Evolutionary conservation across 2,113 vertebrate genomes (phyloP), one percentile per base, ranked within the genome.

Genomic region (Corapipo altera): DNA sequence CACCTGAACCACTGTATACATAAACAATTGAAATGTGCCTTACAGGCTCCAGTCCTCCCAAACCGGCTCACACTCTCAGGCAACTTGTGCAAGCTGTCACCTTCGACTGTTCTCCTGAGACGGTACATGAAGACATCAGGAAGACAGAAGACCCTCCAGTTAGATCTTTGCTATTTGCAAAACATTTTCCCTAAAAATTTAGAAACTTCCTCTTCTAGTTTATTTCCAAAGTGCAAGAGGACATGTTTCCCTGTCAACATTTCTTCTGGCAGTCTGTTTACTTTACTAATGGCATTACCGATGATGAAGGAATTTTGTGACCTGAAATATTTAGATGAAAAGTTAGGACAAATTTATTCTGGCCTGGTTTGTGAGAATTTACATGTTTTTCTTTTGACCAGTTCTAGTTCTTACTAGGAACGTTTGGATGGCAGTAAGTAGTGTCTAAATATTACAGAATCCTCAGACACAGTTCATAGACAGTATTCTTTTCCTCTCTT

Each of bases 101-200:
- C 22, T 85, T 69, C 1, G 0, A 9, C 30, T 39, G 7, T 49
- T 41, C 35, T 69, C 44, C 37, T 57, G 41, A 79, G 33, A 37
- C 0, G 3, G 8, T 3, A n/a, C 5, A 51, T 12, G 51, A 26
- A 58, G 41, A 14, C 15, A 51, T 16, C 6, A 62, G n/a, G 26
- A 82, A 27, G 8, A 18, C 18, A 59, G 51, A 12, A 54, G 28
- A 61, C 44, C 24, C 14, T 73, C 15, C n/a, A 46, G 37, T 7
- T 73, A 19, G 64, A 16, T 65, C 27, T 69, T 73, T 41, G 30
- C 16, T 9, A 12, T 70, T 80, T 76, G 32, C 15, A 62, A 73
- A 89, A 61, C 14, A 14, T 35, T 52, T 55, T 12, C 22, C 21
- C 14, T 22, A 22, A 48, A 30, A 18, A 35, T 57, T 39, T 37